These are phyloP conservation scores for Menidia menidia DNA, from an alignment of 2,797 vertebrate species.

Conservation along the genomic window DNA sequence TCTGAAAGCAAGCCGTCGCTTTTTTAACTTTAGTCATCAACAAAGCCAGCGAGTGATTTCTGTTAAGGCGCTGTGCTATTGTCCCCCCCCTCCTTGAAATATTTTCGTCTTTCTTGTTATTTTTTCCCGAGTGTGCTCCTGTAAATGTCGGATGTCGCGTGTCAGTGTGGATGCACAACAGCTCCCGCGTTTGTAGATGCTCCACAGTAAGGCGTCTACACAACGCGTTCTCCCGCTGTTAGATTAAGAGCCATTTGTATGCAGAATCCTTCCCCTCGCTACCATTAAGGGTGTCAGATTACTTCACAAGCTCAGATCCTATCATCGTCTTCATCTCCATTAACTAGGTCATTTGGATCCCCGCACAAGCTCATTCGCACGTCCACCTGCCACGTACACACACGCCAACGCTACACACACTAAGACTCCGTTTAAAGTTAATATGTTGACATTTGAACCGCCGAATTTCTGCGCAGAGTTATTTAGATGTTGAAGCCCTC, in stretches of 20 bases:
- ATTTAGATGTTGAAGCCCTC: constrained; percentile 28
- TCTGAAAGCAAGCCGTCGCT: constrained; percentile 45
- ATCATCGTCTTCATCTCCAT: constrained; percentile 71
- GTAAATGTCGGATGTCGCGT: not conserved
- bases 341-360: constrained; percentile 65
- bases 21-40: constrained; percentile 64
- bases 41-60: constrained; percentile 42
- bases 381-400: constrained; percentile 10
- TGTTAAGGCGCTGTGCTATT: constrained; percentile 24
- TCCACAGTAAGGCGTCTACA: constrained; percentile 15
- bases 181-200: not conserved
- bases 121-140: not conserved
- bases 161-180: not conserved
- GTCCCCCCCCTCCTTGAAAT: constrained; percentile 2
- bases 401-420: not conserved
- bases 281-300: constrained; percentile 65
- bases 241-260: constrained; percentile 69
- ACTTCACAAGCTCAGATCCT: constrained; percentile 58
- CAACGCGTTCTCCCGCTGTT: constrained; percentile 35
- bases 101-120: not conserved
- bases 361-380: constrained; percentile 21
- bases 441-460: constrained; percentile 68
- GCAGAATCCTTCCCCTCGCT: constrained; percentile 41
- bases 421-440: constrained; percentile 38
- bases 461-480: constrained; percentile 33